A percentile compares a stretch with the other conserved stretches of the same genome.
Conservation (phyloP, 2,888 invertebrate genomes). For the Epiblema foenella region DNA sequence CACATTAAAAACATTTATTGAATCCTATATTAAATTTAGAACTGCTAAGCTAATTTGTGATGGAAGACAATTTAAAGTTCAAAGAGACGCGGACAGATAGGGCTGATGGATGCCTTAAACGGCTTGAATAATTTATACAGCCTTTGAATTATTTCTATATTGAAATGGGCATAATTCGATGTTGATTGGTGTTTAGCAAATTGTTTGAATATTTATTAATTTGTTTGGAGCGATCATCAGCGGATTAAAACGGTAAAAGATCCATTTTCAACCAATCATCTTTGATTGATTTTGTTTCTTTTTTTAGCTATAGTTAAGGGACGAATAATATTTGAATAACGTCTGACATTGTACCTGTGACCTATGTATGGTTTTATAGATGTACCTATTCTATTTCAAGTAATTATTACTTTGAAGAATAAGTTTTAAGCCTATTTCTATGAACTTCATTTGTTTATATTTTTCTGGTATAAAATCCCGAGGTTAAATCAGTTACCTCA, state of each 20-base stretch:
- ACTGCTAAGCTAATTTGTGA: slow-evolving; percentile 39
- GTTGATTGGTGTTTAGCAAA: slow-evolving; percentile 55
- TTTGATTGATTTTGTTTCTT: background rate
- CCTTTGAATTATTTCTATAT: slow-evolving; percentile 58
- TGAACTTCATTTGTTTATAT: background rate
- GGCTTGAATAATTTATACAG: slow-evolving; percentile 70
- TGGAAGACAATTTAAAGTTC: slow-evolving; percentile 25
- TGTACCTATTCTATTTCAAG: too few species aligned
- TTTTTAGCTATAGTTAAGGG: background rate
- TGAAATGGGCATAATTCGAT: slow-evolving; percentile 60
- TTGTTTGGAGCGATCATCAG: background rate
- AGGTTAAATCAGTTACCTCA: background rate
- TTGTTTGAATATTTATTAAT: slow-evolving; percentile 59
- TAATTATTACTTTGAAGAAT: too few species aligned
- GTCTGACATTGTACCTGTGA: too few species aligned
- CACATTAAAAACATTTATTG: background rate
- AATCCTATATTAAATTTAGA: background rate
- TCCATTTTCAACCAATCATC: slow-evolving; percentile 7
- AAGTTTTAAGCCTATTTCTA: too few species aligned
- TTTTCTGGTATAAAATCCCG: background rate
- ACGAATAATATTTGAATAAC: too few species aligned
- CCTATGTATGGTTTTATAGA: too few species aligned
- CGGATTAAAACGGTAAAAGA: slow-evolving; percentile 9
- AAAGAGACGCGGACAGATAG: slow-evolving; percentile 53
- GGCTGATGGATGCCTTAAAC: slow-evolving; percentile 72